Evolutionary conservation across 2,113 vertebrate species (phyloP), one percentile per base, ranked within the genome.

Genomic region (Todiramphus chloris): DNA sequence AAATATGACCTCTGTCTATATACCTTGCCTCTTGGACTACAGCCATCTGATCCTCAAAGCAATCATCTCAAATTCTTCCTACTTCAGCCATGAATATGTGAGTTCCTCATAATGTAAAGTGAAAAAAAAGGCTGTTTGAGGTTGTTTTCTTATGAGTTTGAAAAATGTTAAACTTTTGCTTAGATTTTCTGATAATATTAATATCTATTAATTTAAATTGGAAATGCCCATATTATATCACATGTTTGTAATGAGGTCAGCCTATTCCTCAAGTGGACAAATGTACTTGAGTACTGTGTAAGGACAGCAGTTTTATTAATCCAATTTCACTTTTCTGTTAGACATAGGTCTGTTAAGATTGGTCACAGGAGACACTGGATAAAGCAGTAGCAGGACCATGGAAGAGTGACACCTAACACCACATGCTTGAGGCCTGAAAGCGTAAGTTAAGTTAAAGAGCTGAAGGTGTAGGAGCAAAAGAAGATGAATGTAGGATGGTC

Each of bases 361-460:
- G 37, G 21, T 41, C 30, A 53, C 33, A 90, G 27, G 10, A 13
- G 20, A 55, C 76, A 43, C 14, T 21, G 44, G 58, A 75, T 1
- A 44, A 48, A 58, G 18, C 9, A 59, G n/a, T 27, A 44, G 25
- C 3, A n/a, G 28, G 9, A 27, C 5, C 39, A 68, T 16, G 24
- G n/a, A 89, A 53, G n/a, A 79, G 28, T 8, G 44, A 9, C 3
- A 7, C 13, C 28, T 68, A 27, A 66, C 4, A 44, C 7, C 24
- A 50, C 24, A 30, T 48, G 9, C 31, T 55, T 0, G 0, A 59
- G 28, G 37, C 18, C 30, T 83, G 37, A 69, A 83, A 77, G 44
- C 2, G 3, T 16, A 28, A 79, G 9, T 67, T 14, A 28, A 79
- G 9, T 67, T 59, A 16, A 55, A 50, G 39, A 41, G 16, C 30